Conservation (phyloP, 1,140 invertebrate genomes). For the Saccostrea glomerata region DNA sequence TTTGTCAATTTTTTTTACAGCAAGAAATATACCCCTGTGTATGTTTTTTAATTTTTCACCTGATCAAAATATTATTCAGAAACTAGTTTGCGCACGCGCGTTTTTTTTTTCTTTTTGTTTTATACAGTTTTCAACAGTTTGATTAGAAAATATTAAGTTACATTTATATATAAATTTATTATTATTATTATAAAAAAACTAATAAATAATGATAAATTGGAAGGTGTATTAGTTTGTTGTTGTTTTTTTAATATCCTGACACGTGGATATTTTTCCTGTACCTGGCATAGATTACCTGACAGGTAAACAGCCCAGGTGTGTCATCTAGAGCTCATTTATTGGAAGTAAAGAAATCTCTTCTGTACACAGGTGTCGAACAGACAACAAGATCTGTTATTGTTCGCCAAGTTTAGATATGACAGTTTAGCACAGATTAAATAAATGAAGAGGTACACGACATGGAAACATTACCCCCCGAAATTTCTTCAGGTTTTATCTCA, state of each 20-base stretch:
- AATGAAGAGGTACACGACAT: neutral
- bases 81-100: too few relatives aligned
- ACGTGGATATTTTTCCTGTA: neutral
- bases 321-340: neutral
- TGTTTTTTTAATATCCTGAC: too few relatives aligned
- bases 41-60: too few relatives aligned
- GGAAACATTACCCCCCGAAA: neutral
- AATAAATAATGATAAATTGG: too few relatives aligned
- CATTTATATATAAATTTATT: too few relatives aligned
- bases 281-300: neutral
- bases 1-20: neutral
- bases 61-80: too few relatives aligned
- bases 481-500: too few relatives aligned
- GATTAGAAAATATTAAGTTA: too few relatives aligned
- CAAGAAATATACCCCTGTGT: neutral
- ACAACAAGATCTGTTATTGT: conserved; percentile 9
- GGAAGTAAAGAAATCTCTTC: neutral
- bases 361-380: neutral
- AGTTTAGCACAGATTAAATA: neutral
- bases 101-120: neutral
- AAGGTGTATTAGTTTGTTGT: too few relatives aligned
- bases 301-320: neutral
- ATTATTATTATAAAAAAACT: too few relatives aligned
- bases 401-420: neutral
- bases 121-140: neutral